These are phyloP conservation scores for Parasteatoda tepidariorum DNA, from an alignment of 1,140 invertebrate species.

Conservation along the genomic window DNA sequence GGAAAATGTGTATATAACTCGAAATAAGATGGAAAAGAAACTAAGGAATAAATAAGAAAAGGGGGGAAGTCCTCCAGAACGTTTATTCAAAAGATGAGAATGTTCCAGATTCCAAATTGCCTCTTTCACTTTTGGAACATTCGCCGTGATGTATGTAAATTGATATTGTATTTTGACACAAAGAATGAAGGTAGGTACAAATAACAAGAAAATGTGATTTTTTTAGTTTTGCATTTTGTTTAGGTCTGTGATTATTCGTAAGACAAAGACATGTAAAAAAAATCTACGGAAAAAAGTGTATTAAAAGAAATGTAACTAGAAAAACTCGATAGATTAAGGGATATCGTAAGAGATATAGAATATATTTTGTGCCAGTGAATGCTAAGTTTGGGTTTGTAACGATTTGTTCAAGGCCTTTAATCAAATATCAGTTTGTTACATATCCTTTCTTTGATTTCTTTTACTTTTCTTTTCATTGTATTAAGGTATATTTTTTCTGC, in stretches of 20 bases:
- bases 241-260: slow-evolving; percentile 25
- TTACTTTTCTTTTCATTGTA: too few relatives aligned
- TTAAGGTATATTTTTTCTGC: too few relatives aligned
- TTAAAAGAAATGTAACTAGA: neutral
- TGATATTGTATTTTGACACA: slow-evolving; percentile 29
- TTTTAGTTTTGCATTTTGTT: neutral
- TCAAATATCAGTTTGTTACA: slow-evolving; percentile 12
- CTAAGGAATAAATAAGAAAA: neutral
- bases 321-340: neutral
- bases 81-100: slow-evolving; percentile 27
- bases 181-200: neutral
- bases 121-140: neutral
- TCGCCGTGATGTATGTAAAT: slow-evolving; percentile 38
- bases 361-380: neutral
- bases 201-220: neutral
- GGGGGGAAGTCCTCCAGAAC: slow-evolving; percentile 24
- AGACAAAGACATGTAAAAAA: slow-evolving; percentile 22
- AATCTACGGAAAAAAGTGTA: neutral
- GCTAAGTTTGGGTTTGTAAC: neutral
- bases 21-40: slow-evolving; percentile 4
- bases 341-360: neutral
- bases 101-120: slow-evolving; percentile 22
- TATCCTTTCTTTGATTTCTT: too few relatives aligned
- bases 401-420: neutral
- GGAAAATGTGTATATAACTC: neutral